These are phyloP conservation scores for Macrobrachium rosenbergii DNA, from an alignment of 1,140 invertebrate species.

Conservation along the genomic window DNA sequence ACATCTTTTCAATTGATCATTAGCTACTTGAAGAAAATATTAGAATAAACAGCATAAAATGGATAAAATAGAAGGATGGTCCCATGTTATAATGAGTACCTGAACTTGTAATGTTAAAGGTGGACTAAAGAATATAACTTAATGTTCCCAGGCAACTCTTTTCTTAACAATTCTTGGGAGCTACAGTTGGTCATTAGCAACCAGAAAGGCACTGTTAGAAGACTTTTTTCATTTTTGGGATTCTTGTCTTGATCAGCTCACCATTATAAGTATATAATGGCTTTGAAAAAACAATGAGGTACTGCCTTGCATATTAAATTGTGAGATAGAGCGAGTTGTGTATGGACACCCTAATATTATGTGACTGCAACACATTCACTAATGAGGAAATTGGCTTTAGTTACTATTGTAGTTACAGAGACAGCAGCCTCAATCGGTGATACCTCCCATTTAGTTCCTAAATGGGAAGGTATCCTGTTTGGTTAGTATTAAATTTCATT, in stretches of 20 bases:
- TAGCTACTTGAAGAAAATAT: too few relatives aligned
- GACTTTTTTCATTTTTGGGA: slow-evolving; percentile 34
- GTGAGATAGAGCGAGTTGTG: too few relatives aligned
- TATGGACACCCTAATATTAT: background rate
- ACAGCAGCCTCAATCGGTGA: too few relatives aligned
- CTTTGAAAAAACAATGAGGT: background rate
- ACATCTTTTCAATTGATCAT: background rate
- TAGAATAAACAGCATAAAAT: too few relatives aligned
- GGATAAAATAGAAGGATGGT: background rate
- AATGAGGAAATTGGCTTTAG: too few relatives aligned
- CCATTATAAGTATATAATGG: background rate
- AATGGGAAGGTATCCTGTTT: too few relatives aligned
- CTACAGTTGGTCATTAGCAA: slow-evolving; percentile 17
- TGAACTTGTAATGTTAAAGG: background rate
- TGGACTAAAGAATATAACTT: background rate
- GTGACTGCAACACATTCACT: too few relatives aligned
- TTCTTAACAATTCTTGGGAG: background rate
- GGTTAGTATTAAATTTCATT: too few relatives aligned
- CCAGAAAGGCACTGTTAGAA: slow-evolving; percentile 3
- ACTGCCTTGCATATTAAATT: background rate
- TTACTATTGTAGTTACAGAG: too few relatives aligned
- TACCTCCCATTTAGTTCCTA: too few relatives aligned
- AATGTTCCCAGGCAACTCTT: background rate
- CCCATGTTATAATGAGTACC: background rate
- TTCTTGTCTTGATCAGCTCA: slow-evolving; percentile 10